A percentile compares a stretch with the other conserved stretches of the same genome.
phyloP scores from a whole-genome alignment of 1,140 invertebrate species.

The Caenorhabditis tropicalis region DNA sequence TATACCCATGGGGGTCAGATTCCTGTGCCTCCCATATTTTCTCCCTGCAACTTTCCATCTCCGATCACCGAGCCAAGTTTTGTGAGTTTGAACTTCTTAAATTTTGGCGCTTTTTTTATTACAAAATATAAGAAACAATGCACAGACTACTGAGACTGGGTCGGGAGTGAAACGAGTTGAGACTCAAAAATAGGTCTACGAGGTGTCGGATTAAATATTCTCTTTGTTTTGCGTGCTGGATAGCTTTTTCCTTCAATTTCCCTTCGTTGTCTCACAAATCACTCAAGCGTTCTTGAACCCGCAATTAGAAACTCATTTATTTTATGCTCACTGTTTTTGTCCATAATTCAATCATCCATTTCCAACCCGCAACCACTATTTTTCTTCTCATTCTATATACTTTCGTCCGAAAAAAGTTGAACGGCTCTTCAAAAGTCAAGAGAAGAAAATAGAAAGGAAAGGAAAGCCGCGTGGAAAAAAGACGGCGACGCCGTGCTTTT shows the following conservation, averaged over 20 bases:
- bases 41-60: conserved; percentile 37
- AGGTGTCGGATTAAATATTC: neutral
- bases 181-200: neutral
- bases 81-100: neutral
- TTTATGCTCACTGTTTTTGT: neutral
- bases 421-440: conserved; percentile 18
- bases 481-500: conserved; percentile 34
- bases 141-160: too few relatives aligned
- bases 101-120: neutral
- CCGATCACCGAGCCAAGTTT: conserved; percentile 34
- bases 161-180: neutral
- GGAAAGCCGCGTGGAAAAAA: conserved; percentile 33
- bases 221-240: neutral
- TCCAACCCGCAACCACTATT: neutral
- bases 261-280: conserved; percentile 40
- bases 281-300: conserved; percentile 30
- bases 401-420: neutral
- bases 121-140: too few relatives aligned
- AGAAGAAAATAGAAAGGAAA: neutral
- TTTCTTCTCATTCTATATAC: neutral
- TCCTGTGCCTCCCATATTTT: conserved; percentile 42
- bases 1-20: conserved; percentile 37
- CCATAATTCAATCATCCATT: neutral
- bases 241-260: neutral
- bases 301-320: conserved; percentile 42